These are phyloP conservation scores for Sinopyrophorus schimmeli DNA, from an alignment of 2,888 invertebrate genomes.

Conservation along the genomic window DNA sequence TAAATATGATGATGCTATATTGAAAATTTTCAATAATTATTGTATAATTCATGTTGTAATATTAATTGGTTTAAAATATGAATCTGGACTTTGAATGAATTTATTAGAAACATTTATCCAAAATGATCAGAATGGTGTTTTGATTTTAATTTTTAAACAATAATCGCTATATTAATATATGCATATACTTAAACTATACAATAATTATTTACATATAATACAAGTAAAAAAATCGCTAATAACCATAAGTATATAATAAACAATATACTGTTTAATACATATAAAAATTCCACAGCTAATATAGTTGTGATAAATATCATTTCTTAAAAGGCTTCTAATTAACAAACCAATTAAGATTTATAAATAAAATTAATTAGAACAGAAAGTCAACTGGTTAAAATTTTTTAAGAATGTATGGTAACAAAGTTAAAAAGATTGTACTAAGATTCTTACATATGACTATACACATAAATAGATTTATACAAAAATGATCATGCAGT, in stretches of 20 bases:
- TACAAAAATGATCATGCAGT: conserved; percentile 39
- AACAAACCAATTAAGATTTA: conserved; percentile 24
- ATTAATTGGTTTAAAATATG: too few species aligned
- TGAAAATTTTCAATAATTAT: too few species aligned
- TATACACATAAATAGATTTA: conserved; percentile 39
- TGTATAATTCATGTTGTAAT: too few species aligned
- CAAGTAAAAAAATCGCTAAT: conserved; percentile 50
- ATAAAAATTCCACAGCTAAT: conserved; percentile 30
- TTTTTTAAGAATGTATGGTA: conserved; percentile 47
- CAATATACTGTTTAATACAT: conserved; percentile 30
- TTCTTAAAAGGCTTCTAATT: conserved; percentile 16
- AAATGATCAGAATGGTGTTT: conserved; percentile 34
- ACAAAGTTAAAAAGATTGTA: conserved; percentile 53
- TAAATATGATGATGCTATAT: too few species aligned
- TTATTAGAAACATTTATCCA: conserved; percentile 37
- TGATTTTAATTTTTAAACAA: conserved; percentile 48
- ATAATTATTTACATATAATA: conserved; percentile 52
- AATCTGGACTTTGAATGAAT: conserved; percentile 34
- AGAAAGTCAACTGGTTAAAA: conserved; percentile 27
- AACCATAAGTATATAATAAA: conserved; percentile 39
- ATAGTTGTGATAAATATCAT: conserved; percentile 28
- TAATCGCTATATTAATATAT: conserved; percentile 45
- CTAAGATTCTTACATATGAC: conserved; percentile 42
- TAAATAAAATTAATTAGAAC: conserved; percentile 34
- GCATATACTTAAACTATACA: conserved; percentile 37